Evolutionary conservation across 2,888 invertebrate genomes (phyloP), one percentile per base, ranked within the genome.

Genomic region (Disparrhopalites patrizii): DNA sequence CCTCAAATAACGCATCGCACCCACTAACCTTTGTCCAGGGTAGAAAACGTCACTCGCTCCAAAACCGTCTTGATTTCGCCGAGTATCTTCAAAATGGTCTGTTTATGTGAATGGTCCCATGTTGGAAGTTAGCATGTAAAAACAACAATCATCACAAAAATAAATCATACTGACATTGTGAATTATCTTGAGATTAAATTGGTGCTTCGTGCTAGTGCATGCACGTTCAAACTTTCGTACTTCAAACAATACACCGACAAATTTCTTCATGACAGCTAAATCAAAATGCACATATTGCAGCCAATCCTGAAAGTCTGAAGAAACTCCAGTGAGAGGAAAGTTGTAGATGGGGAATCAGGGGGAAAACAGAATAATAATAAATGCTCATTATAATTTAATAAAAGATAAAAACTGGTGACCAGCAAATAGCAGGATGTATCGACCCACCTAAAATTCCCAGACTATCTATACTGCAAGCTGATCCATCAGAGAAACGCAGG

Each of bases 1-100:
- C 75, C 90, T 88, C 65, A 93, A 63, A 30, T 63, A 54, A 4
- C 62, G 62, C 25, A 89, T 80, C 0, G 87, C 85, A 0, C 91
- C 91, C 77, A 85, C 85, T 50, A 93, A 83, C 72, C 86, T 85
- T 78, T 89, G 88, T 0, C 87, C 88, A n/a, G 86, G 86, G 79
- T 87, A 89, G 77, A 84, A 87, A 54, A 69, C 63, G 51, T 77
- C 64, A 66, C 75, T 68, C 75, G 75, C 65, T 75, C 72, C 78
- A 8, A 81, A 81, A 56, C 81, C 81, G 76, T 81, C 81, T 43
- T 66, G 68, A 13, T 69, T 69, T 5, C 71, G 65, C 3, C 73
- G 67, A 52, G 70, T 64, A 40, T 75, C 75, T 58, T 74, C 73
- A 69, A 75, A 75, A 47, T 70, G 65, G 38, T 75, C 75, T 47